Conservation (phyloP, 2,113 vertebrate genomes). For the Phylloscopus trochiloides region DNA sequence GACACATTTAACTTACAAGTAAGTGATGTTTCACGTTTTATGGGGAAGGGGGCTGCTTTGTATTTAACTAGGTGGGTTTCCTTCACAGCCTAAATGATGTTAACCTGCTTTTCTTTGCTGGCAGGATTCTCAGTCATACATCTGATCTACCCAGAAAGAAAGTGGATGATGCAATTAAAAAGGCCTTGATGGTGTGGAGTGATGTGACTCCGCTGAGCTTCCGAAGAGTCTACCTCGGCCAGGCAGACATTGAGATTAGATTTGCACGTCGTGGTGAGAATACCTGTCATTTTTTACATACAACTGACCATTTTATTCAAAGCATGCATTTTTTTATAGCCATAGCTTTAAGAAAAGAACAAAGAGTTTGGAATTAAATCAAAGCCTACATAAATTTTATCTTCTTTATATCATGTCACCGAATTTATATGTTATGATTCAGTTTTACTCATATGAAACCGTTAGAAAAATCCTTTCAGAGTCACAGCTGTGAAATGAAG, state of each 20-base stretch:
- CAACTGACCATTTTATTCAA: background rate
- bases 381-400: background rate
- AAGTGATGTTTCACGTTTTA: background rate
- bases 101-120: background rate
- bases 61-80: background rate
- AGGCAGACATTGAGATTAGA: conserved; percentile 68
- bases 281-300: background rate
- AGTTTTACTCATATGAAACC: background rate
- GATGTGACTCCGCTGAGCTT: conserved; percentile 65
- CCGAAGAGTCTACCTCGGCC: accelerated
- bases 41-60: background rate
- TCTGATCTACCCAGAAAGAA: background rate
- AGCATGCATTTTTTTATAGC: background rate
- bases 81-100: background rate
- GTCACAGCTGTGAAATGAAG: background rate
- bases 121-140: conserved; percentile 63
- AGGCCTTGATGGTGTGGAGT: conserved; percentile 68
- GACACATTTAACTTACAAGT: conserved; percentile 73
- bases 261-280: conserved; percentile 68
- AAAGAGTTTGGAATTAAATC: background rate
- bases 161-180: conserved; percentile 59
- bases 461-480: background rate
- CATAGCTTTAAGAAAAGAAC: background rate
- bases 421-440: background rate
- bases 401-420: background rate